Base-by-base conservation (phyloP, 1,140 invertebrate genomes). In the Eubasilissa regina region DNA sequence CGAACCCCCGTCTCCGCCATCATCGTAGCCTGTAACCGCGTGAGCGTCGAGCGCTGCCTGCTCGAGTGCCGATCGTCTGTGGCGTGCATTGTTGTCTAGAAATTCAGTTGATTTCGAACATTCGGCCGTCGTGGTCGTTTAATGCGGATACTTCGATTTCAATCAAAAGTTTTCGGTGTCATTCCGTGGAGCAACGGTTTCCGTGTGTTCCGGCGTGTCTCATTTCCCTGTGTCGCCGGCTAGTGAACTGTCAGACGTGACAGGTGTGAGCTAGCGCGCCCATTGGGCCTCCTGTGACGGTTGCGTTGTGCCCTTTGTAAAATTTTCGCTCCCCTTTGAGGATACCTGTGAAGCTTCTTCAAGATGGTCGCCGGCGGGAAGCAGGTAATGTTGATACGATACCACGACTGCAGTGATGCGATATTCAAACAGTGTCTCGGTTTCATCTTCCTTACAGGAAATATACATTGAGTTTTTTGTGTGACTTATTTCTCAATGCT, bases 361-460 rank as follows among this genome's bases (percentile, higher is more conserved):
- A 79, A 64, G 48, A 82, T 82, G 81, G 81, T 82, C 58, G 77
- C 81, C 45, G 81, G 81, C 19, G 78, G 81, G 17, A 82, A 82
- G 76, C 81, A 82, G 81, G 81, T 82, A 74, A 81, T 8, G 4
- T 55, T 55, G 12, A 55, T 55, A 17, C n/a, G n/a, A n/a, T n/a
- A n/a, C n/a, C n/a, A n/a, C n/a, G n/a, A n/a, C n/a, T n/a, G n/a
- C n/a, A n/a, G n/a, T n/a, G n/a, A n/a, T n/a, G n/a, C n/a, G n/a
- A n/a, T n/a, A n/a, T n/a, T n/a, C n/a, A n/a, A n/a, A n/a, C n/a
- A n/a, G n/a, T n/a, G n/a, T n/a, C n/a, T n/a, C n/a, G n/a, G n/a
- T n/a, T n/a, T n/a, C n/a, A n/a, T n/a, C n/a, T n/a, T n/a, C n/a
- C n/a, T n/a, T n/a, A n/a, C n/a, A n/a, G n/a, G n/a, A n/a, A n/a